A percentile compares a stretch with the other conserved stretches of the same genome.
These are phyloP conservation scores for Apaloderma vittatum DNA, from an alignment of 2,113 vertebrate genomes.

Conservation along the genomic window DNA sequence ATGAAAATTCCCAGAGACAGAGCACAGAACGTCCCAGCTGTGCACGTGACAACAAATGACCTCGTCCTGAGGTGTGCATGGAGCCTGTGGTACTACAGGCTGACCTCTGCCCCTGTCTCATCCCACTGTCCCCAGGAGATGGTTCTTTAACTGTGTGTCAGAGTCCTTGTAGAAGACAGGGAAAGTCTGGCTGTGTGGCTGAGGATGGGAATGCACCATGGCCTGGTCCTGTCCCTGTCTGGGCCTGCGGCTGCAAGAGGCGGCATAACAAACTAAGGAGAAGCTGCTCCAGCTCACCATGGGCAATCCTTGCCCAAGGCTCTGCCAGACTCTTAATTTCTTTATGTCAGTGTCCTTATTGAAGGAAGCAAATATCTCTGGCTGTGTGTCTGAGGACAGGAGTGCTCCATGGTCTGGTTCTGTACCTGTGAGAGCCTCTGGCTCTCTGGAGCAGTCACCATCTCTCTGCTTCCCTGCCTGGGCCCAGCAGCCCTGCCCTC, in stretches of 20 bases:
- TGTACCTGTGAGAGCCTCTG: too few relatives aligned
- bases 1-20: neutral
- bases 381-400: neutral
- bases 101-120: neutral
- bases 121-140: too few relatives aligned
- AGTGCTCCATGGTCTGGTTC: neutral
- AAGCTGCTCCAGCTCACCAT: neutral
- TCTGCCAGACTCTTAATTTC: neutral
- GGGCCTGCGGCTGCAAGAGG: neutral
- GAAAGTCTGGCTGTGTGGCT: neutral
- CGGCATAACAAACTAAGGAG: neutral
- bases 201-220: fast-evolving
- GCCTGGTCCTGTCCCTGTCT: too few relatives aligned
- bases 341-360: neutral
- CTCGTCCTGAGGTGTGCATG: neutral
- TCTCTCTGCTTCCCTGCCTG: fast-evolving
- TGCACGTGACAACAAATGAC: neutral
- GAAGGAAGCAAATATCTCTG: neutral
- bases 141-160: neutral
- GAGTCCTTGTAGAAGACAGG: too few relatives aligned
- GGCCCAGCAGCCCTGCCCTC: neutral
- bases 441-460: neutral
- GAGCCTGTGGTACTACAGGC: neutral
- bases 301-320: neutral
- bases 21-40: neutral